phyloP scores from a whole-genome alignment of 2,113 vertebrate species.

The Eptesicus fuscus region DNA sequence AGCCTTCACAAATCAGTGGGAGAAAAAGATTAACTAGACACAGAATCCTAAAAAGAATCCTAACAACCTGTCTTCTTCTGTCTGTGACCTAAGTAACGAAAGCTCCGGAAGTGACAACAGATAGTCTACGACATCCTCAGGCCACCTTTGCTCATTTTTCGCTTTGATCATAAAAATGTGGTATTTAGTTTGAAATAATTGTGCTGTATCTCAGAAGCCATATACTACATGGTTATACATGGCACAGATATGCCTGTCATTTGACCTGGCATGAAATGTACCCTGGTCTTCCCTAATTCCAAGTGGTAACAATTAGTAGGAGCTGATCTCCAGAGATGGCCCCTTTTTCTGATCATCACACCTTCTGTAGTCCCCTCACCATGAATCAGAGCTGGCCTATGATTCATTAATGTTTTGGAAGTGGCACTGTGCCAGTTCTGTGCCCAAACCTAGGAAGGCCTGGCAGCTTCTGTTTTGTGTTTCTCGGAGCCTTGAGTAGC shows the following conservation, averaged over 20 bases:
- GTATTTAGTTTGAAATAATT: background rate
- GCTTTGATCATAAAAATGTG: background rate
- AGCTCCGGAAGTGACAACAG: background rate
- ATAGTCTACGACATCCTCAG: background rate
- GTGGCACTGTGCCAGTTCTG: background rate
- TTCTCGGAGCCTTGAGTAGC: background rate
- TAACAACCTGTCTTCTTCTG: background rate
- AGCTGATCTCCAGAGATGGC: background rate
- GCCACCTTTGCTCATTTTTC: background rate
- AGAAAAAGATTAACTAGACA: background rate
- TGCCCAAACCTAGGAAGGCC: background rate
- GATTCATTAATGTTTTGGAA: background rate
- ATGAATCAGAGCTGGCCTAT: background rate
- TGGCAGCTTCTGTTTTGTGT: background rate
- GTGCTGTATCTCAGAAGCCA: background rate
- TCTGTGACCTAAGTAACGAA: background rate
- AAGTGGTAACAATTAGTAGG: too few relatives aligned
- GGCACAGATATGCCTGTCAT: too few relatives aligned
- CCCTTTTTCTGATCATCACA: too few relatives aligned
- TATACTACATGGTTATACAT: rapidly evolving
- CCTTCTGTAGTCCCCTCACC: rapidly evolving
- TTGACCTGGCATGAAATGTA: background rate
- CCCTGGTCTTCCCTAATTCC: background rate
- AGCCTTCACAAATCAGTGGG: background rate
- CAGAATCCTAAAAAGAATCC: background rate